Evolutionary conservation across 2,888 invertebrate genomes (phyloP).

Genomic region (Antitype chi): DNA sequence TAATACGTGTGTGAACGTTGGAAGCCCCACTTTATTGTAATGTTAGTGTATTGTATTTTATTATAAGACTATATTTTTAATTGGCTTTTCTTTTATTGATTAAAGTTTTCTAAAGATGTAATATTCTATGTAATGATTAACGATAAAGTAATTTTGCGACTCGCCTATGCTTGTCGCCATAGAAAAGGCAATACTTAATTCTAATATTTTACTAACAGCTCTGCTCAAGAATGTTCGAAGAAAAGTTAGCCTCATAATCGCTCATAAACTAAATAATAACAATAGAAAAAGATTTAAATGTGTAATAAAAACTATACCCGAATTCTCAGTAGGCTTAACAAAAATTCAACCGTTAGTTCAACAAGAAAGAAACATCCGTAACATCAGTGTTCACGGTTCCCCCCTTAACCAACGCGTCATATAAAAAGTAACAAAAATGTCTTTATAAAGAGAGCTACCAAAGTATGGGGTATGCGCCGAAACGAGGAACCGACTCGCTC

Average conservation of each 20-base stretch:
- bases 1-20: slow-evolving; percentile 45
- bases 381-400: slow-evolving; percentile 20
- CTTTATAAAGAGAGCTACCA: slow-evolving; percentile 39
- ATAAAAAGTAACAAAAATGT: slow-evolving; percentile 60
- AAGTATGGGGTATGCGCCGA: slow-evolving; percentile 38
- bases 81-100: slow-evolving; percentile 43
- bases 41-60: slow-evolving; percentile 59
- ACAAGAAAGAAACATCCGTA: slow-evolving; percentile 35
- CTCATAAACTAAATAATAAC: not conserved
- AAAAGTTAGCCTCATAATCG: not conserved
- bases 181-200: slow-evolving; percentile 2
- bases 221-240: not conserved
- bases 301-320: slow-evolving; percentile 29
- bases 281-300: not conserved
- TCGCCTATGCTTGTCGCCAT: not conserved
- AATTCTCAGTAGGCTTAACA: slow-evolving; percentile 42
- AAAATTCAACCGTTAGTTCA: slow-evolving; percentile 43
- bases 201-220: not conserved
- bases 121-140: not conserved
- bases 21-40: slow-evolving; percentile 61
- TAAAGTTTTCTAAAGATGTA: not conserved
- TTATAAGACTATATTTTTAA: slow-evolving; percentile 63
- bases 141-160: not conserved
- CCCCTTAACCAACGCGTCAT: slow-evolving; percentile 33
- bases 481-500: slow-evolving; percentile 37